Evolutionary conservation across 2,113 vertebrate species (phyloP).

Genomic region (Phalacrocorax brasilianus): DNA sequence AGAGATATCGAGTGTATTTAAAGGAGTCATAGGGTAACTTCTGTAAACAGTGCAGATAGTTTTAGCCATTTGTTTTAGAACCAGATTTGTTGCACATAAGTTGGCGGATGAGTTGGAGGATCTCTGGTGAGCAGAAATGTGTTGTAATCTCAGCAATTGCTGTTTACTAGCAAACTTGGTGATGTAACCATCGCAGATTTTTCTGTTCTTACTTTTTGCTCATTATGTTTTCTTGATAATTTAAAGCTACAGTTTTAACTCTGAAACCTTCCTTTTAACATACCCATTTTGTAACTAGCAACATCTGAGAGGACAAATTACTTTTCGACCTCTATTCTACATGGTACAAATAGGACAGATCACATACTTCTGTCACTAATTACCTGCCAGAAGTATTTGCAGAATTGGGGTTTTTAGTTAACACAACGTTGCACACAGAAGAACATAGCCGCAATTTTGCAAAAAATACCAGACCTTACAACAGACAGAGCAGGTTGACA

Average conservation of each 20-base stretch:
- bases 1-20: background rate
- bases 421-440: background rate
- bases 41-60: background rate
- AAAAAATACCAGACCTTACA: background rate
- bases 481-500: background rate
- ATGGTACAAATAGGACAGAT: background rate
- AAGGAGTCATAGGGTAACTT: background rate
- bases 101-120: background rate
- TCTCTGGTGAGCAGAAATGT: background rate
- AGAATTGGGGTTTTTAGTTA: background rate
- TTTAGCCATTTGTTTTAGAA: background rate
- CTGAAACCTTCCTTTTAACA: background rate
- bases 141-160: background rate
- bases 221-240: background rate
- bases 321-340: background rate
- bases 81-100: background rate
- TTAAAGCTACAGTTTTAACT: background rate
- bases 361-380: background rate
- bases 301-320: background rate
- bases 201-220: background rate
- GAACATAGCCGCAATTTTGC: accelerated
- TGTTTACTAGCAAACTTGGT: background rate
- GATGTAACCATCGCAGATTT: background rate
- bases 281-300: background rate
- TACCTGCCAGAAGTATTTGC: background rate